phyloP scores from a whole-genome alignment of 2,888 invertebrate genomes.

The Tenthredo notha region DNA sequence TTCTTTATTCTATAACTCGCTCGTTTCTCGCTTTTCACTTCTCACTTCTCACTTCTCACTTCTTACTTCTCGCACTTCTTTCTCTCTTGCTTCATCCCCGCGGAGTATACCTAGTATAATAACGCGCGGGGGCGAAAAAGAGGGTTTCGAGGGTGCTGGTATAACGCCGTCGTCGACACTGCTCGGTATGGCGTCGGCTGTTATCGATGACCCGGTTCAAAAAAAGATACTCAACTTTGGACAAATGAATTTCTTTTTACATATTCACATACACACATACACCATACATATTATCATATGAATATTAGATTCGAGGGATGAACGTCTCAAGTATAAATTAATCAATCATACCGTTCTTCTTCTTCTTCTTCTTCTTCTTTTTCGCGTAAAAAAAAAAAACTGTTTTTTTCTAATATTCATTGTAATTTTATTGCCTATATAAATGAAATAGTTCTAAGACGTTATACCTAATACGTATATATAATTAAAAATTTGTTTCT shows the following conservation, averaged over 20 bases:
- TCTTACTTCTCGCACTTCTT: no score
- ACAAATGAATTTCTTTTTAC: conserved; percentile 5
- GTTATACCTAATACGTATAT: no score
- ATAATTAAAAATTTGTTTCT: neutral
- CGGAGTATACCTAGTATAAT: neutral
- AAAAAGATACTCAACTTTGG: neutral
- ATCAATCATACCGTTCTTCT: neutral
- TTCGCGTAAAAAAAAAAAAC: neutral
- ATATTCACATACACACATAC: neutral
- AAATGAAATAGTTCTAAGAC: neutral
- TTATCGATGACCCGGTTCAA: conserved; percentile 18
- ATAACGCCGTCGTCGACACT: neutral
- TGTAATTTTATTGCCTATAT: no score
- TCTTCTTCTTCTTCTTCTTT: neutral
- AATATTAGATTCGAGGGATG: neutral
- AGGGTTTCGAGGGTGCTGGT: neutral
- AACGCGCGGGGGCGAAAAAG: neutral
- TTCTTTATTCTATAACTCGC: conserved; percentile 51
- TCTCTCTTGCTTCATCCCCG: conserved; percentile 6
- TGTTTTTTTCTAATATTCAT: neutral
- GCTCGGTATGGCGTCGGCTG: neutral
- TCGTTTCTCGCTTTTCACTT: neutral
- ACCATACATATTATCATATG: neutral
- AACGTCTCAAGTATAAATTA: neutral
- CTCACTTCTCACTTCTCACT: neutral